Conservation (phyloP, 2,888 invertebrate species). For the Aspidapion aeneum region DNA sequence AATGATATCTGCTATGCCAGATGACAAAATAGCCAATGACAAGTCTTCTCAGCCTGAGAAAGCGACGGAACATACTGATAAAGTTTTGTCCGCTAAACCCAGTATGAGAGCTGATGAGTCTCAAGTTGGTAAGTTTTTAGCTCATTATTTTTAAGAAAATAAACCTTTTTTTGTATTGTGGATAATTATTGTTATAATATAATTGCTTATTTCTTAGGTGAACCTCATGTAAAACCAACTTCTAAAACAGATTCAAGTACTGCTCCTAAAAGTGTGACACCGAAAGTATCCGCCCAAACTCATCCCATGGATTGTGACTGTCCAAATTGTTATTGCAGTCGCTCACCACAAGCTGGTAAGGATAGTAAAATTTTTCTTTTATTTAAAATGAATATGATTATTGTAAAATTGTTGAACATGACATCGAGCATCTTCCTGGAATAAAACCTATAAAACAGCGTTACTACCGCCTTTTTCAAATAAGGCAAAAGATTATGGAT, state of each 20-base stretch:
- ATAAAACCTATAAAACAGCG: slow-evolving; percentile 10
- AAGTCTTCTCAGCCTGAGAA: not conserved
- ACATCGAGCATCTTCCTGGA: not conserved
- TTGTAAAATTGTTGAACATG: not conserved
- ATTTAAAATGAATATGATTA: not conserved
- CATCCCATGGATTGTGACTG: slow-evolving; percentile 1
- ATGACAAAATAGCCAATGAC: not conserved
- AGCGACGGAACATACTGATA: not conserved
- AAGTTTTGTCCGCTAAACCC: not conserved
- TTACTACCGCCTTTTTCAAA: slow-evolving; percentile 2
- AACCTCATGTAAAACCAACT: not conserved
- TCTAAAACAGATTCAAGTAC: not conserved
- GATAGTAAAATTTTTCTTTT: not conserved
- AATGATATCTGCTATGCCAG: not conserved
- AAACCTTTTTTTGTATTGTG: no score
- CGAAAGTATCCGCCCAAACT: not conserved
- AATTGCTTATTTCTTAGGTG: no score
- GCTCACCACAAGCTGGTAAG: no score
- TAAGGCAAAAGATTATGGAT: not conserved
- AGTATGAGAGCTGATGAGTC: not conserved
- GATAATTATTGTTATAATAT: no score
- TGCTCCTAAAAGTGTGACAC: not conserved
- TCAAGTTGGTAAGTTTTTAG: not conserved
- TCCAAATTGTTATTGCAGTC: not conserved
- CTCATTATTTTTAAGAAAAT: no score